Evolutionary conservation across 2,888 invertebrate genomes (phyloP), one percentile per base, ranked within the genome.

Genomic region (Rutpela maculata): DNA sequence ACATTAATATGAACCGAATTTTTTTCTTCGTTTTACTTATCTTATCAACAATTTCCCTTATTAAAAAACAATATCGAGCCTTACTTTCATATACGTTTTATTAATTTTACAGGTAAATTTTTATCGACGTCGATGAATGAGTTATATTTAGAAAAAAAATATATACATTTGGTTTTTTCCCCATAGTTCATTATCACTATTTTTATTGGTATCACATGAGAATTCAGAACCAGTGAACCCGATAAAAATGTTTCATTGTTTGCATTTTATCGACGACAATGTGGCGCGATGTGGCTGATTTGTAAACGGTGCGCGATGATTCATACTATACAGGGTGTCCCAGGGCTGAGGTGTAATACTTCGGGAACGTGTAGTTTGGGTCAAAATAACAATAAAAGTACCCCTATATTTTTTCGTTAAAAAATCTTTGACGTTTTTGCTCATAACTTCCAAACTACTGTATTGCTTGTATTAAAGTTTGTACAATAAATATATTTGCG

Each of bases 21-120:
- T n/a, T 50, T 26, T 50, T 50, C n/a, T 50, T n/a, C 15, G n/a
- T 12, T 50, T 50, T 17, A 43, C 43, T 50, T 50, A 50, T 50
- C 50, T 50, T 50, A 50, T 50, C 50, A n/a, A 50, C 50, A 50
- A n/a, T 43, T n/a, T 6, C 50, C 50, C 50, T 50, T 17, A 50
- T 50, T 50, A n/a, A n/a, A n/a, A 50, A 50, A 50, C 50, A 50
- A n/a, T 50, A 50, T 50, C 50, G n/a, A 50, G 50, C 50, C 50
- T 12, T n/a, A n/a, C n/a, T 50, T 50, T 50, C n/a, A 50, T 50
- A 0, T 50, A 50, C n/a, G 43, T 11, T 43, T 43, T 43, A 43
- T 15, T 43, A 38, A 43, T 43, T 38, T 38, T 12, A 15, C 50
- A 50, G 6, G 38, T n/a, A n/a, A 1, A 9, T 15, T 50, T 50